Base-by-base conservation (phyloP, 2,888 invertebrate species). In the Stramonita haemastoma region DNA sequence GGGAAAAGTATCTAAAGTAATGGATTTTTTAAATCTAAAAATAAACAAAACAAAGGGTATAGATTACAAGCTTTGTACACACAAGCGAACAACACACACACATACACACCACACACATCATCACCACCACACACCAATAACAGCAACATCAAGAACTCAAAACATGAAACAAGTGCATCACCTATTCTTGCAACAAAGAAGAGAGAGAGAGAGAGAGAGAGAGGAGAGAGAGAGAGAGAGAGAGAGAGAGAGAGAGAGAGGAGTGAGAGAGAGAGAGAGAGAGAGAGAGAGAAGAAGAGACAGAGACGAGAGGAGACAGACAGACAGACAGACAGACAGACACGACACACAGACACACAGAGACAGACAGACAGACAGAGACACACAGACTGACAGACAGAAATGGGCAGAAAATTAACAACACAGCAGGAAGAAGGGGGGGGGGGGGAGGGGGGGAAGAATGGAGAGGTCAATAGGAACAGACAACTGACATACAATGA, bases 231-330 rank as follows among this genome's bases (percentile, higher is more conserved):
- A n/a, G 36, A 32, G 34, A 70, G 70, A 34, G 87, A 36, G 73
- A 87, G 70, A 70, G 70, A 70, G 86, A 87, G 70, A 34, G 36
- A 86, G 70, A 86, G 70, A 70, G 66, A 70, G 15, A 87, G 70
- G 87, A 87, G 32, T 34, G 87, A 87, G 70, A 34, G 66, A 70
- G 66, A 34, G 34, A 0, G 34, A 70, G 86, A 70, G 34, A 70
- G 86, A 86, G 70, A 34, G 70, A 66, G 66, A 87, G 70, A 34
- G 70, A 66, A 15, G 70, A 46, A 66, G 34, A 87, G 87, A 87
- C 70, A 70, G 70, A 87, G 70, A n/a, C n/a, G n/a, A n/a, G n/a
- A n/a, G n/a, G n/a, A n/a, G n/a, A 87, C 34, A 87, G 87, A 70
- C 29, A 87, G 70, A 34, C 19, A 86, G 86, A 15, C n/a, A 86